A percentile compares a stretch with the other conserved stretches of the same genome.
phyloP scores from a whole-genome alignment of 2,113 vertebrate genomes.

The Otus sunia region DNA sequence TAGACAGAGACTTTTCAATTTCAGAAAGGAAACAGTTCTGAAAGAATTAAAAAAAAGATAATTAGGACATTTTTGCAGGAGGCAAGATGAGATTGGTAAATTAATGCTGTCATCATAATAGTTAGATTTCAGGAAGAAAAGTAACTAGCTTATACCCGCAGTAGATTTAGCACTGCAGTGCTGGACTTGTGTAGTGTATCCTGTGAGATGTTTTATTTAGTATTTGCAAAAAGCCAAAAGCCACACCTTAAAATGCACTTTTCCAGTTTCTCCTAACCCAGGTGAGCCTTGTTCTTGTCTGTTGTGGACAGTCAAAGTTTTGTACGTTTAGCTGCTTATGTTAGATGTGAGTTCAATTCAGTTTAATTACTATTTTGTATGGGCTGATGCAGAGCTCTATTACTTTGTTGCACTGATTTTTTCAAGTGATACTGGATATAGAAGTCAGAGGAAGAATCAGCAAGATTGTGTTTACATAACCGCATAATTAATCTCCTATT shows the following conservation, averaged over 20 bases:
- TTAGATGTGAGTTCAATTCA: not conserved
- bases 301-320: not conserved
- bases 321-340: not conserved
- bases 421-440: not conserved
- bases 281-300: not conserved
- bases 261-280: not conserved
- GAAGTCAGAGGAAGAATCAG: not conserved
- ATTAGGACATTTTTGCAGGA: not conserved
- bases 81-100: not conserved
- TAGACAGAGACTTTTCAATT: not conserved
- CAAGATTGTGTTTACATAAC: not conserved
- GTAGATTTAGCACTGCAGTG: not conserved
- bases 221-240: not conserved
- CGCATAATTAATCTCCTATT: not conserved
- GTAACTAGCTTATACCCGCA: not conserved
- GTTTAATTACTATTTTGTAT: not conserved
- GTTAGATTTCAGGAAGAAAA: not conserved
- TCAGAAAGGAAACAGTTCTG: not conserved
- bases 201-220: not conserved
- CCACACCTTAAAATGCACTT: not conserved
- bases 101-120: not conserved
- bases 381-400: not conserved
- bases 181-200: rapidly evolving
- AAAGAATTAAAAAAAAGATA: not conserved
- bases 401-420: not conserved